These are phyloP conservation scores for Catonia carolina DNA, from an alignment of 2,888 invertebrate species.

Conservation along the genomic window DNA sequence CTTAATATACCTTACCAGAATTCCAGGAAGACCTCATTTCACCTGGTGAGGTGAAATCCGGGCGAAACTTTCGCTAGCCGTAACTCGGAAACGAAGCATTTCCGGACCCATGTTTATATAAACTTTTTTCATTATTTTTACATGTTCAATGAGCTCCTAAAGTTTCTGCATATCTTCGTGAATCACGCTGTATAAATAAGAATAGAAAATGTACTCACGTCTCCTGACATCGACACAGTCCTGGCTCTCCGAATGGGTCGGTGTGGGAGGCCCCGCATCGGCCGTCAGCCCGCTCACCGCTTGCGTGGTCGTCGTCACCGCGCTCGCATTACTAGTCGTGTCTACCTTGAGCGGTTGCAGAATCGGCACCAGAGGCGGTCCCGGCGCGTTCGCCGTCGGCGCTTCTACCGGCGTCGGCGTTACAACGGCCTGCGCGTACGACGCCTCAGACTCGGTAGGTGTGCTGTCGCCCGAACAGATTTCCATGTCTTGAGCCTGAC, in stretches of 20 bases:
- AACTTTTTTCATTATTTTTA: too few relatives aligned
- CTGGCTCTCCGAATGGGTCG: conserved; percentile 68
- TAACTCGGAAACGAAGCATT: too few relatives aligned
- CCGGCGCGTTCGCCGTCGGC: conserved; percentile 28
- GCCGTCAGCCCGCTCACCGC: conserved; percentile 6
- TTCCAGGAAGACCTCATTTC: too few relatives aligned
- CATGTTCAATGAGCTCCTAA: too few relatives aligned
- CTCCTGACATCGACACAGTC: conserved; percentile 57
- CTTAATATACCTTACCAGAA: too few relatives aligned
- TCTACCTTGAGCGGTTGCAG: conserved; percentile 22
- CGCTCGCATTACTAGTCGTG: conserved; percentile 13
- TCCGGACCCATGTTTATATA: too few relatives aligned
- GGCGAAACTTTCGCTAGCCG: too few relatives aligned
- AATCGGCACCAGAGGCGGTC: conserved; percentile 13
- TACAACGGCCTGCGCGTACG: conserved; percentile 48
- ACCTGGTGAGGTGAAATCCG: too few relatives aligned
- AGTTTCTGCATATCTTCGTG: too few relatives aligned
- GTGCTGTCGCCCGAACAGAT: conserved; percentile 88
- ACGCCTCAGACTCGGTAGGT: conserved; percentile 71
- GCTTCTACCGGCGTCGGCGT: conserved; percentile 32
- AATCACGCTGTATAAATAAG: too few relatives aligned
- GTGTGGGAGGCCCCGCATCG: conserved; percentile 52
- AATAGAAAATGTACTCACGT: conserved; percentile 52
- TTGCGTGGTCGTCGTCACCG: conserved; percentile 39
- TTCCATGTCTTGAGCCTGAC: conserved; percentile 79